These are phyloP conservation scores for Mythimna impura DNA, from an alignment of 2,888 invertebrate genomes.

Conservation along the genomic window DNA sequence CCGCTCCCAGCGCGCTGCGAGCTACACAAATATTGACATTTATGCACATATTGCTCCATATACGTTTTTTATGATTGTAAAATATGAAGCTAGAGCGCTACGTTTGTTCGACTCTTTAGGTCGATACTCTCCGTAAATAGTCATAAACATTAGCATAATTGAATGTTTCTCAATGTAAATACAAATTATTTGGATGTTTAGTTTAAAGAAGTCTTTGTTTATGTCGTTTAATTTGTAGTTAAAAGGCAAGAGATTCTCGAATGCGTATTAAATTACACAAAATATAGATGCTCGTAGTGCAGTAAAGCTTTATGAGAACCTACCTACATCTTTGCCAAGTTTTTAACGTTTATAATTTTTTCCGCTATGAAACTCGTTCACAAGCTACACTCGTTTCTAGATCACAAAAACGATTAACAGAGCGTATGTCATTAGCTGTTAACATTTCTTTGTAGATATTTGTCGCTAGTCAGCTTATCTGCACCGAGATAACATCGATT, in stretches of 20 bases:
- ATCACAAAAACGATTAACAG: slow-evolving; percentile 40
- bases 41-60: slow-evolving; percentile 90
- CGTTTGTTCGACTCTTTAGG: slow-evolving; percentile 81
- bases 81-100: slow-evolving; percentile 86
- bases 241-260: slow-evolving; percentile 67
- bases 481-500: slow-evolving; percentile 44
- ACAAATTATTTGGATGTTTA: slow-evolving; percentile 83
- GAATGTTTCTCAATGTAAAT: slow-evolving; percentile 84
- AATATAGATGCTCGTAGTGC: slow-evolving; percentile 22
- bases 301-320: slow-evolving; percentile 14
- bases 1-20: slow-evolving; percentile 70
- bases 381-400: slow-evolving; percentile 35
- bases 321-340: slow-evolving; percentile 4
- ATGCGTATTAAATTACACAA: slow-evolving; percentile 50
- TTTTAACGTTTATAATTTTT: slow-evolving; percentile 16
- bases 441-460: slow-evolving; percentile 56
- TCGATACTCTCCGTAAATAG: slow-evolving; percentile 83
- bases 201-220: slow-evolving; percentile 79
- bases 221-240: slow-evolving; percentile 77
- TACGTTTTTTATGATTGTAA: slow-evolving; percentile 89
- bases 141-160: slow-evolving; percentile 89
- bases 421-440: slow-evolving; percentile 47
- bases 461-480: slow-evolving; percentile 49
- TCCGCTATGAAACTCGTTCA: slow-evolving; percentile 18
- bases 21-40: slow-evolving; percentile 87